Conservation (phyloP, 2,797 vertebrate species). For the Girardinus metallicus region DNA sequence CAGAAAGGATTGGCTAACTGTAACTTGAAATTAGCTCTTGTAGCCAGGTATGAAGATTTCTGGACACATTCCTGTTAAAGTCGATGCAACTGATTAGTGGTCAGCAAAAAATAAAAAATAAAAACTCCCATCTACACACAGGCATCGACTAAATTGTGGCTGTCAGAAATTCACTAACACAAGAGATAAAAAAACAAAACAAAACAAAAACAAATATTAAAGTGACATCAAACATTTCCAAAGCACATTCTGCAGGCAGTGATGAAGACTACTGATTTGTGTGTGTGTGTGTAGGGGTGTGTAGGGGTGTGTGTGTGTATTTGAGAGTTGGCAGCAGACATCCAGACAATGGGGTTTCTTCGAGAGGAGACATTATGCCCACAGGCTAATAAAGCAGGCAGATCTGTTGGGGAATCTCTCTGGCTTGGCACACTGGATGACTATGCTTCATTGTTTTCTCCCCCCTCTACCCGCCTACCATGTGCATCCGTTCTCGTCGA, state of each 20-base stretch:
- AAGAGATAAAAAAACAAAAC: neutral
- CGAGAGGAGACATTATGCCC: constrained; percentile 34
- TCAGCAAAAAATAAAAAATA: neutral
- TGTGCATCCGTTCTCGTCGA: constrained; percentile 24
- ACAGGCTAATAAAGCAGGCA: constrained; percentile 44
- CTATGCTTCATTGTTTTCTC: constrained; percentile 21
- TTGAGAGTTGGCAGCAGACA: constrained; percentile 19
- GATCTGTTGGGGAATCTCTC: constrained; percentile 45
- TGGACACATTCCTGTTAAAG: neutral
- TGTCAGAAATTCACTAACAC: neutral
- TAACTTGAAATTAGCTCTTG: constrained; percentile 30
- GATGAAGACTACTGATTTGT: constrained; percentile 5
- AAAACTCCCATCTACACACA: neutral
- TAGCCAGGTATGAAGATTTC: constrained; percentile 27
- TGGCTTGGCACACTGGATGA: constrained; percentile 16
- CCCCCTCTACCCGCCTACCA: neutral
- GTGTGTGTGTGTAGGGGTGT: constrained; percentile 12
- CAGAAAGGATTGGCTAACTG: constrained; percentile 23
- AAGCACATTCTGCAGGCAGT: constrained; percentile 7
- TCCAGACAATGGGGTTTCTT: constrained; percentile 42
- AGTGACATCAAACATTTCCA: constrained; percentile 17
- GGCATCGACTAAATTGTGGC: neutral
- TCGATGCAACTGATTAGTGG: neutral
- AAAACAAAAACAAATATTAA: neutral
- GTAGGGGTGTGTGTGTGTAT: constrained; percentile 20